Evolutionary conservation across 1,140 invertebrate species (phyloP).

Genomic region (Ericerus pela): DNA sequence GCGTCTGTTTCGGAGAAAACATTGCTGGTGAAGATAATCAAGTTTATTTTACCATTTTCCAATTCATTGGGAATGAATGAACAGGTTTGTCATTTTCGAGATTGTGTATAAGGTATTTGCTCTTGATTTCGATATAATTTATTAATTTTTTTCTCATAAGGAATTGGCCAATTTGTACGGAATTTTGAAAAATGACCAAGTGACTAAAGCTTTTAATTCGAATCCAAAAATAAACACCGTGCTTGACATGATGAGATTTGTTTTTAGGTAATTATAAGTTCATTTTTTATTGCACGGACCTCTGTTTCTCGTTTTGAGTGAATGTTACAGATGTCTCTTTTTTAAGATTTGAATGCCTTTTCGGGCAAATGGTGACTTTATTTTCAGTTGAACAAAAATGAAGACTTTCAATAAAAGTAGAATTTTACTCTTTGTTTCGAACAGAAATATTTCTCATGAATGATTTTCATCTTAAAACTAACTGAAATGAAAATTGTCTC

Average conservation of each 20-base stretch:
- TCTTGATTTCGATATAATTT: not conserved
- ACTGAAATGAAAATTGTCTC: no score
- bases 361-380: no score
- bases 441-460: no score
- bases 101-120: not conserved
- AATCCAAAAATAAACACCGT: slow-evolving; percentile 64
- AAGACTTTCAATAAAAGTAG: no score
- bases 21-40: slow-evolving; percentile 47
- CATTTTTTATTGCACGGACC: not conserved
- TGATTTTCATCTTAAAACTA: no score
- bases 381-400: no score
- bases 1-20: slow-evolving; percentile 63
- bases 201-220: slow-evolving; percentile 59
- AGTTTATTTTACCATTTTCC: slow-evolving; percentile 53
- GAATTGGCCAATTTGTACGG: slow-evolving; percentile 65
- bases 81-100: slow-evolving; percentile 33
- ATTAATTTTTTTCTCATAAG: slow-evolving; percentile 25
- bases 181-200: slow-evolving; percentile 49
- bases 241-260: slow-evolving; percentile 66
- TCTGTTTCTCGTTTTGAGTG: no score
- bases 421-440: no score
- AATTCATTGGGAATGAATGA: slow-evolving; percentile 88
- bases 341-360: no score
- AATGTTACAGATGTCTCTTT: no score
- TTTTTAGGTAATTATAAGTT: slow-evolving; percentile 38